Conservation (phyloP, 2,888 invertebrate species). For the Cyaniris semiargus region DNA sequence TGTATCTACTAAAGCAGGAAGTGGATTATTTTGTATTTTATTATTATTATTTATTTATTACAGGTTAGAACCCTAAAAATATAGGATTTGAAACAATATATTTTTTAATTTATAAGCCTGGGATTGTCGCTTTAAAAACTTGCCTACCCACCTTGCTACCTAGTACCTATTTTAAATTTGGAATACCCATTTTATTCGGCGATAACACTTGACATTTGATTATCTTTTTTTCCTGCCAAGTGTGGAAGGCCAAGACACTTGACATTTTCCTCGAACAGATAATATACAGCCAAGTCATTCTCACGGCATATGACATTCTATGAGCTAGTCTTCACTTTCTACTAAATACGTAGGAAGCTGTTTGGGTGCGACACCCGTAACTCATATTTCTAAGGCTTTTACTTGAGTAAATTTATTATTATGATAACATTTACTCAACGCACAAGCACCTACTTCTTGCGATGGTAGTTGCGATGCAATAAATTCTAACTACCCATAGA, state of each 20-base stretch:
- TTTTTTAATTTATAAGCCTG: not conserved
- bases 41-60: too few species aligned
- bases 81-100: not conserved
- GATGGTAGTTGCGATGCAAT: not conserved
- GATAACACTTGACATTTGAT: not conserved
- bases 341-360: conserved; percentile 9
- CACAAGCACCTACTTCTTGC: not conserved
- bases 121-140: too few species aligned
- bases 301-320: not conserved
- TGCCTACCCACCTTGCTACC: too few species aligned
- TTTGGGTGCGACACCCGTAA: conserved; percentile 1
- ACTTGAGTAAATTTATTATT: not conserved
- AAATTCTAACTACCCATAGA: not conserved
- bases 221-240: not conserved
- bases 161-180: not conserved
- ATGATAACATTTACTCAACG: not conserved
- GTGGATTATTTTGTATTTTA: too few species aligned
- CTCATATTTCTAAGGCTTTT: not conserved
- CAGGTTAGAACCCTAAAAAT: not conserved
- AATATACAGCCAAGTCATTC: not conserved
- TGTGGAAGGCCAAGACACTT: conserved; percentile 7
- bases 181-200: not conserved
- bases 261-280: conserved; percentile 1
- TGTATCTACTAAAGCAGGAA: too few species aligned
- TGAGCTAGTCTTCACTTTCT: not conserved